phyloP scores from a whole-genome alignment of 2,888 invertebrate species.

The Drosophila niveifrons region DNA sequence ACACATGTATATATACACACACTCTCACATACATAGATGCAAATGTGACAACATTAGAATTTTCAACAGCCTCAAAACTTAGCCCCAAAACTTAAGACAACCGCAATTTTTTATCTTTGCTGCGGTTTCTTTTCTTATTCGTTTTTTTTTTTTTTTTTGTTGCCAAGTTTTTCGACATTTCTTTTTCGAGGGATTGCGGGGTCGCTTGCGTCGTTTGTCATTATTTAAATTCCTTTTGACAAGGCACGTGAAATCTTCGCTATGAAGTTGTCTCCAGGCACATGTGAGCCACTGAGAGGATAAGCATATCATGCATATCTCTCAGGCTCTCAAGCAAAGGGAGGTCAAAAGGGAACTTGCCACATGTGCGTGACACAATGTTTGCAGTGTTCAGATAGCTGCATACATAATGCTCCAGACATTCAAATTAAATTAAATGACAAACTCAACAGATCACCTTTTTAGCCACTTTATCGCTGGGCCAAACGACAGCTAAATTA shows the following conservation, averaged over 20 bases:
- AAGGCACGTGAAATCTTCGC: slow-evolving; percentile 71
- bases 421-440: slow-evolving; percentile 82
- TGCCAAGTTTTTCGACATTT: slow-evolving; percentile 10
- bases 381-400: slow-evolving; percentile 50
- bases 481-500: slow-evolving; percentile 31
- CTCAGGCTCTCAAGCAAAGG: background rate
- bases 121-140: slow-evolving; percentile 25
- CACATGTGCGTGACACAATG: slow-evolving; percentile 40
- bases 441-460: slow-evolving; percentile 71
- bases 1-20: slow-evolving; percentile 30
- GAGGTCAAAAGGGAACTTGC: slow-evolving; percentile 40
- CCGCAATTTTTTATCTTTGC: slow-evolving; percentile 72
- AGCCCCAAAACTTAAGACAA: slow-evolving; percentile 60
- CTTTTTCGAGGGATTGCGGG: slow-evolving; percentile 15
- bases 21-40: slow-evolving; percentile 54
- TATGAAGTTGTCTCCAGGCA: slow-evolving; percentile 74
- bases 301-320: slow-evolving; percentile 63
- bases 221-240: slow-evolving; percentile 84
- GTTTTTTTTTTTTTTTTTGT: background rate
- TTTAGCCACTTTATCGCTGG: slow-evolving; percentile 14
- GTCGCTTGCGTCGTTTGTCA: slow-evolving; percentile 82
- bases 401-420: slow-evolving; percentile 53
- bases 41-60: slow-evolving; percentile 83
- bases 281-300: slow-evolving; percentile 54
- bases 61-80: slow-evolving; percentile 81